Evolutionary conservation across 2,113 vertebrate species (phyloP).

Genomic region (Calyptomena viridis): DNA sequence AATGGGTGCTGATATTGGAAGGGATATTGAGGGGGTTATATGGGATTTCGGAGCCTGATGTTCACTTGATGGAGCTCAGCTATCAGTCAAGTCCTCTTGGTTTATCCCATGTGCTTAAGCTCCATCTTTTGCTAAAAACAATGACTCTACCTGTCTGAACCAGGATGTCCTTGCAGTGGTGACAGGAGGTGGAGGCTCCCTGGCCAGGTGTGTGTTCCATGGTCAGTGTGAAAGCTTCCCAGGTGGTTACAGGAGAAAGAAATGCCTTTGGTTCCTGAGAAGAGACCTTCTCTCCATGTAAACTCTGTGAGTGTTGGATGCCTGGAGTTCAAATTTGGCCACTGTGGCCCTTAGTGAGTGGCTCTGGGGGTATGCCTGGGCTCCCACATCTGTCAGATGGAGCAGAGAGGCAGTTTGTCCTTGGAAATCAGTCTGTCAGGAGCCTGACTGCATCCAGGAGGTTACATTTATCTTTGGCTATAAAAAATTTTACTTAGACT

Average conservation of each 20-base stretch:
- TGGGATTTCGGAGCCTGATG: not conserved
- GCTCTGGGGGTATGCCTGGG: not conserved
- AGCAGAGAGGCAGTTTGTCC: not conserved
- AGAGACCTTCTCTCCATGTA: not conserved
- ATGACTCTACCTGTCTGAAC: not conserved
- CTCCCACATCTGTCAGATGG: not conserved
- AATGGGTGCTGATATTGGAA: fast-evolving
- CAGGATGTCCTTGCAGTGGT: not conserved
- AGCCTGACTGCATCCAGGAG: not conserved
- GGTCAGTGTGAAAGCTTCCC: not conserved
- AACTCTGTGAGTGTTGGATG: not conserved
- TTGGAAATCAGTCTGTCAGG: not conserved
- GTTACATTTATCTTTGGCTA: not conserved
- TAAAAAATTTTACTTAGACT: not conserved
- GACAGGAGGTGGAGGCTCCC: not conserved
- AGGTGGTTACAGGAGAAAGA: not conserved
- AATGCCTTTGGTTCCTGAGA: not conserved
- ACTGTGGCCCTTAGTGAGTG: not conserved
- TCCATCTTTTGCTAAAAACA: not conserved
- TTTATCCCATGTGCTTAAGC: fast-evolving
- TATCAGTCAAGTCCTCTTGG: not conserved
- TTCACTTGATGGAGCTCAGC: not conserved
- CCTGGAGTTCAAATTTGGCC: not conserved
- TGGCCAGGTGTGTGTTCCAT: fast-evolving
- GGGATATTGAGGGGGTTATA: not conserved